These are phyloP conservation scores for Colletes collaris DNA, from an alignment of 2,888 invertebrate genomes.

Conservation along the genomic window DNA sequence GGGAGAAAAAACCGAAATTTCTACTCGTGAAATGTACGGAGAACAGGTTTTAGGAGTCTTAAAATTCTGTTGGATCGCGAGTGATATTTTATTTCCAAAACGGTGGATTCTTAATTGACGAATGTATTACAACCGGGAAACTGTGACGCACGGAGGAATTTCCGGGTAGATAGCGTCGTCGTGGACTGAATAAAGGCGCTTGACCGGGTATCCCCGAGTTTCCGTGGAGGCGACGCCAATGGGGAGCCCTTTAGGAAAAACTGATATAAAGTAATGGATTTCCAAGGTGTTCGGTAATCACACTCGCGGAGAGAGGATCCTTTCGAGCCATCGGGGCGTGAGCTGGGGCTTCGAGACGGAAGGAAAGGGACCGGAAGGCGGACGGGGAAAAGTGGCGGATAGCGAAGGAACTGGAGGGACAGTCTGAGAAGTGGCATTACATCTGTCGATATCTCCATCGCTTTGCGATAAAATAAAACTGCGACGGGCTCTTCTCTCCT, in stretches of 20 bases:
- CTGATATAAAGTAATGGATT: conserved; percentile 73
- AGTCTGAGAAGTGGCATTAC: conserved; percentile 73
- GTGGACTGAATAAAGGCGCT: conserved; percentile 50
- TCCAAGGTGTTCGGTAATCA: conserved; percentile 72
- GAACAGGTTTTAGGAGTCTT: too few species aligned
- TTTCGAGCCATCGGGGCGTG: conserved; percentile 40
- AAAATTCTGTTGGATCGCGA: too few species aligned
- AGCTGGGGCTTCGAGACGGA: conserved; percentile 16
- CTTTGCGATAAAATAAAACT: conserved; percentile 76
- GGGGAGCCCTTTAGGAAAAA: conserved; percentile 66
- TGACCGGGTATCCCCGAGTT: conserved; percentile 55
- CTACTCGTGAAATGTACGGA: too few species aligned
- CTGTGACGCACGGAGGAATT: conserved; percentile 21
- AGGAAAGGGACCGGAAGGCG: conserved; percentile 17
- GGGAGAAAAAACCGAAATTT: too few species aligned
- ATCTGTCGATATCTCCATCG: conserved; percentile 78
- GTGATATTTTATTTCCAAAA: too few species aligned
- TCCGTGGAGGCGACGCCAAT: conserved; percentile 38
- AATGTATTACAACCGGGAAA: too few species aligned
- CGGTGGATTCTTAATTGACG: too few species aligned
- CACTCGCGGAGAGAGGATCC: conserved; percentile 53
- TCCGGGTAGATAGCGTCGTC: conserved; percentile 51
- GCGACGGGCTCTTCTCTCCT: conserved; percentile 29
- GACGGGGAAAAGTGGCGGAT: conserved; percentile 42
- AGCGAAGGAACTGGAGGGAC: conserved; percentile 50